Base-by-base conservation (phyloP, 1,140 invertebrate genomes). In the Drosophila serrata region DNA sequence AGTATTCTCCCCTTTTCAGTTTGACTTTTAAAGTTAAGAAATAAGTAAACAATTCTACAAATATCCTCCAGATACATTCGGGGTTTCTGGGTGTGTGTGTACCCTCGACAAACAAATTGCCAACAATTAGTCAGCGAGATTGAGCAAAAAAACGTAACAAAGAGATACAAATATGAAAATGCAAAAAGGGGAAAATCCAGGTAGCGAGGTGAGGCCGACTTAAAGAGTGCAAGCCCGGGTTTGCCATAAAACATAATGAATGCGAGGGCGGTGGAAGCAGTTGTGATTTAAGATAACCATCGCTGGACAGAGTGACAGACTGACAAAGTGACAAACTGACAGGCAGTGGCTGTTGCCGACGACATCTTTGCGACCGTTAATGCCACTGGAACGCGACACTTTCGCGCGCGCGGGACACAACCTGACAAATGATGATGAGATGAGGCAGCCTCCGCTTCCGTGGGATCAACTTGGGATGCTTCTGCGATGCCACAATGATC, bases 41-140 rank as follows among this genome's bases (percentile, higher is more conserved):
- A 17, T 12, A 48, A 11, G 11, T 49, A 3, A 31, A 17, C 1
- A 19, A 33, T 6, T 35, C 8, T 15, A 9, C 0, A 15, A 53
- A 27, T 53, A 39, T 55, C 15, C 12, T 39, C 8, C 12, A 33
- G 12, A 48, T 15, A 31, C 31, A 22, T 29, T 22, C n/a, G 4
- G 12, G 6, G 12, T 8, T 45, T 45, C 43, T 15, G 45, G 17
- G 35, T 29, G 60, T 64, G 64, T 62, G 56, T 33, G 33, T n/a
- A n/a, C 7, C 22, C 19, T n/a, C 24, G 35, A 13, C 49, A 57
- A 63, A 73, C 68, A 74, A 75, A 74, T 73, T 74, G 49, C 73
- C 73, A 74, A 45, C 73, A 74, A 74, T 75, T 74, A 75, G 58
- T 75, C 73, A 74, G 69, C 73, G 37, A 49, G 72, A 48, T 74